Evolutionary conservation across 2,797 vertebrate genomes (phyloP).

Genomic region (Melopsittacus undulatus): DNA sequence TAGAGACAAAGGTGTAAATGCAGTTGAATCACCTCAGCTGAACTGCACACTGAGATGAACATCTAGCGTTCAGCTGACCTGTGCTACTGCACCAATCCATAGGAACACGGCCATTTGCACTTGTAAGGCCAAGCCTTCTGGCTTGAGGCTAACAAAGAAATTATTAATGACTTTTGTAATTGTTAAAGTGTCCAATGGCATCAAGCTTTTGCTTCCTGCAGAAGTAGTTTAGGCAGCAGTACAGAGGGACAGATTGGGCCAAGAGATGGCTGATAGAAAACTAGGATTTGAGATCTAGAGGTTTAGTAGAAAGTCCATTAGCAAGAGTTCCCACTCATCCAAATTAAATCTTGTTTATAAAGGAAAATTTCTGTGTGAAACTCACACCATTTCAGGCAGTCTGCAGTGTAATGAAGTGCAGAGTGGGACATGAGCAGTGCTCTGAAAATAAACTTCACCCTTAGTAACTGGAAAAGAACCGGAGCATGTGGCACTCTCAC

Average conservation of each 20-base stretch:
- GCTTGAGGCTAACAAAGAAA: background rate
- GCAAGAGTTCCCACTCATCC: background rate
- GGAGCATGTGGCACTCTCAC: background rate
- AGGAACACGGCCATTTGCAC: accelerated
- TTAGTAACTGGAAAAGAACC: background rate
- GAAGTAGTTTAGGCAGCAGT: background rate
- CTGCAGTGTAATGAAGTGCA: background rate
- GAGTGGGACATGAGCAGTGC: background rate
- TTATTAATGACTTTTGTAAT: background rate
- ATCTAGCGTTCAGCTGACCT: background rate
- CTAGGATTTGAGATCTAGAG: background rate
- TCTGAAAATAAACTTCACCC: background rate
- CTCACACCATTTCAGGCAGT: background rate
- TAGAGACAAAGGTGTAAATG: background rate
- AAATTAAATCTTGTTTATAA: background rate
- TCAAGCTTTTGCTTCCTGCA: background rate
- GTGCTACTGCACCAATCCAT: background rate
- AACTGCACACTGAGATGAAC: background rate
- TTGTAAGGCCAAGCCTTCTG: background rate
- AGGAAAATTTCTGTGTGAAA: background rate
- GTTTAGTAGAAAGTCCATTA: background rate
- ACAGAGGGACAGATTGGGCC: background rate
- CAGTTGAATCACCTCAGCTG: background rate
- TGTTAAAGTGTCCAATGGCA: background rate
- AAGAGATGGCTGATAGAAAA: background rate